Base-by-base conservation (phyloP, 2,888 invertebrate genomes). In the Invenusta paracnida region DNA sequence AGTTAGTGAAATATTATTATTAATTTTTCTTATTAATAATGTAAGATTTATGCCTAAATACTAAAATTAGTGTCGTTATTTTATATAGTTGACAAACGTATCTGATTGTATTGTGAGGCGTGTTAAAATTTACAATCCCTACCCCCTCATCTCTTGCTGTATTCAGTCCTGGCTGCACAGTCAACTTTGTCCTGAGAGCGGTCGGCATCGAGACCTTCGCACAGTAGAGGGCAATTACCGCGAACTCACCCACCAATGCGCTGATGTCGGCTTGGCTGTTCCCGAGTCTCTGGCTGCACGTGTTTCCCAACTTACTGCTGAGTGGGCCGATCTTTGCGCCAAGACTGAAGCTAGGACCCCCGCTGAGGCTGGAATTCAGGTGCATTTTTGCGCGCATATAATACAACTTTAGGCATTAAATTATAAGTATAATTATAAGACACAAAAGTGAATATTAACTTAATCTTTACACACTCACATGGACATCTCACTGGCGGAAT, bases 221-320 rank as follows among this genome's bases (percentile, higher is more conserved):
- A 73, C 73, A 73, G 73, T 73, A 23, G 73, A 73, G 23, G 73
- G 73, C 73, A 73, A 73, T 25, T 73, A 13, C 73, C 73, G 73
- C 25, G 73, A 73, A 23, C 23, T 73, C 11, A 73, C 23, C 27
- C 73, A 23, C 23, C 73, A 73, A 23, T 73, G 73, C 27, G 2
- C 25, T 2, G 73, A 73, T 23, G 73, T 73, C 2, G 73, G 73
- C 17, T 23, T 73, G 73, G 17, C 73, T 73, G 17, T 73, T 5
- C 73, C 73, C 73, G 73, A 73, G 17, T 2, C 11, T 5, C 27
- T 73, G 17, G 25, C 27, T 23, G 17, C 73, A 2, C 17, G 73
- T 13, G 73, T 73, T 5, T 5, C 11, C 17, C 73, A 73, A 23
- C 5, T 73, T 5, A 73, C 17, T 23, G 2, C 73, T 5, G 73